Evolutionary conservation across 2,797 vertebrate genomes (phyloP), one percentile per base, ranked within the genome.

Genomic region (Falco peregrinus): DNA sequence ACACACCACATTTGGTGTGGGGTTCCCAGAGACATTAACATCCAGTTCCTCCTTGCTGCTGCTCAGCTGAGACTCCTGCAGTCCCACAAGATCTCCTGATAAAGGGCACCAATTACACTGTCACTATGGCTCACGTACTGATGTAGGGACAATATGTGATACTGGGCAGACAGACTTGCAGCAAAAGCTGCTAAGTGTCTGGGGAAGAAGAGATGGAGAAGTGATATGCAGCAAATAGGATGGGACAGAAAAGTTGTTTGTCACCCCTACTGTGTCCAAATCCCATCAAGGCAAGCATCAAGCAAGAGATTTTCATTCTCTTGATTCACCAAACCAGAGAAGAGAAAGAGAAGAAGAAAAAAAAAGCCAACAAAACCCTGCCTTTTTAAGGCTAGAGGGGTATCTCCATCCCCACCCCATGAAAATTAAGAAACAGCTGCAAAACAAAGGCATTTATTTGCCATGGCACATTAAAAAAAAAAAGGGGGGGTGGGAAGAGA

Each of bases 401-500:
- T 24, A 56, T 43, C 73, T 75, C 51, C 4, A 80, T 35, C 12
- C 7, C 11, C 12, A 31, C 2, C 5, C 16, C 50, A 65, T 2
- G 14, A 15, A 39, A 87, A 68, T 19, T 3, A 29, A 78, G 41
- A 33, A 92, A 41, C 4, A 69, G 25, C 25, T 56, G 10, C 35
- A 86, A 68, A 91, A 68, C 28, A 61, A 68, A 81, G 3, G 7
- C 8, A 13, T 22, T 87, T 75, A 35, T 50, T 37, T 43, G 21
- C 24, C n/a, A 29, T 1, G 1, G 9, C 10, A 47, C 3, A 10
- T 21, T 8, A 16, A 70, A 57, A 53, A 25, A 15, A 9, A 9
- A 3, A 3, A 2, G 0, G 0, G 35, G 35, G 2, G 6, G 4
- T 4, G 9, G 10, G 9, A 54, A 14, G 1, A 41, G 11, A 56